Conservation (phyloP, 2,888 invertebrate genomes). For the Stenotaenia linearis region DNA sequence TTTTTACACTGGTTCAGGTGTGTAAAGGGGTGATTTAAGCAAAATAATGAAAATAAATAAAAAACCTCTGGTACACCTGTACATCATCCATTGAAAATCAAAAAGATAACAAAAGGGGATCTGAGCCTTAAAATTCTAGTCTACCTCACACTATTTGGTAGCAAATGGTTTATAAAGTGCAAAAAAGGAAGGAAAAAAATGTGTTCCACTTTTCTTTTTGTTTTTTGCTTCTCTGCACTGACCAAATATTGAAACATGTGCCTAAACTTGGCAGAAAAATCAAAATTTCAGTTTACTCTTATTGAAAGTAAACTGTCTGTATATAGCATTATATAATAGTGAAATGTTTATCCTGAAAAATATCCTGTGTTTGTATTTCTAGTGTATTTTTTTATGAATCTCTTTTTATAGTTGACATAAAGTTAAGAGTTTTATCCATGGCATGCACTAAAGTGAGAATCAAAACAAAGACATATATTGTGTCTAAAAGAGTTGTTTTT, state of each 20-base stretch:
- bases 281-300: not conserved
- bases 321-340: conserved; percentile 3
- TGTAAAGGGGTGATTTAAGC: not conserved
- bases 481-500: conserved; percentile 5
- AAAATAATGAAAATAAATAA: not conserved
- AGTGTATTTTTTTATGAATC: conserved; percentile 23
- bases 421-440: not conserved
- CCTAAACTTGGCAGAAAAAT: not conserved
- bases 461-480: conserved; percentile 26
- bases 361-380: conserved; percentile 13
- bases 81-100: conserved; percentile 1
- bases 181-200: not conserved
- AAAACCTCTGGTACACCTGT: not conserved
- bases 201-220: not conserved
- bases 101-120: conserved; percentile 17
- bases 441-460: conserved; percentile 17
- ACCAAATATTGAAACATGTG: not conserved
- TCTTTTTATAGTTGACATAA: conserved; percentile 11
- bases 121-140: conserved; percentile 24
- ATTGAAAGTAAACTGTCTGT: not conserved
- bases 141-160: conserved; percentile 10
- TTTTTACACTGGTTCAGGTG: conserved; percentile 19
- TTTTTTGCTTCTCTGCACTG: not conserved
- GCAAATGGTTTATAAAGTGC: not conserved
- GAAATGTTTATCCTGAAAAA: not conserved